These are phyloP conservation scores for Blomia tropicalis DNA, from an alignment of 2,888 invertebrate species.

Conservation along the genomic window DNA sequence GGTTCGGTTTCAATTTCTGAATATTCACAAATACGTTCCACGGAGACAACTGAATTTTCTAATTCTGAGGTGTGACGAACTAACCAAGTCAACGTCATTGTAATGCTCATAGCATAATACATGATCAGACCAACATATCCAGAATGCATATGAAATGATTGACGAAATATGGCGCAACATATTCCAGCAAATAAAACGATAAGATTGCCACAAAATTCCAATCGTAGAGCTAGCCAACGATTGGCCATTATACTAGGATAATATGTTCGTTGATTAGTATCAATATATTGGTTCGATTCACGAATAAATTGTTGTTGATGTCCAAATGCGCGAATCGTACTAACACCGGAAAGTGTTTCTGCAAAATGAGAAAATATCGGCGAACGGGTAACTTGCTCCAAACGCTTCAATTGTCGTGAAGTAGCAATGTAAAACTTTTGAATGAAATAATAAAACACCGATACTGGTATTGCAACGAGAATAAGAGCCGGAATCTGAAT, in stretches of 20 bases:
- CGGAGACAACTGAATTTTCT: constrained; percentile 25
- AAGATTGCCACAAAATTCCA: constrained; percentile 43
- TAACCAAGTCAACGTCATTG: constrained; percentile 22
- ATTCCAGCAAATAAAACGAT: constrained; percentile 41
- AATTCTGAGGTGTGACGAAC: constrained; percentile 24
- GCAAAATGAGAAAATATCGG: constrained; percentile 67
- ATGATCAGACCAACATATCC: constrained; percentile 39
- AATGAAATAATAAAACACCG: constrained; percentile 34
- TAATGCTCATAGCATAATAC: constrained; percentile 37
- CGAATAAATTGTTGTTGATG: constrained; percentile 62
- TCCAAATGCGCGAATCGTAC: constrained; percentile 68
- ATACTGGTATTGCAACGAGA: constrained; percentile 34
- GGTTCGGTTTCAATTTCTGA: constrained; percentile 23
- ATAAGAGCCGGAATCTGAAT: constrained; percentile 34
- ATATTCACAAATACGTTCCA: constrained; percentile 26
- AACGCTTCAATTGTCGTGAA: constrained; percentile 76
- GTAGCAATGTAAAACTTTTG: constrained; percentile 78
- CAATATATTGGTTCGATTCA: constrained; percentile 74
- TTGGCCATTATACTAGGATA: constrained; percentile 24
- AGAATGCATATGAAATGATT: constrained; percentile 19
- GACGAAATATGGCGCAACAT: constrained; percentile 41
- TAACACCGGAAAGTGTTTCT: constrained; percentile 69
- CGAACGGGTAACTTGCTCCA: constrained; percentile 80
- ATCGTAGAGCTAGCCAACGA: constrained; percentile 39
- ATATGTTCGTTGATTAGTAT: constrained; percentile 53